These are phyloP conservation scores for Lagocephalus sceleratus DNA, from an alignment of 2,797 vertebrate genomes.

Conservation along the genomic window DNA sequence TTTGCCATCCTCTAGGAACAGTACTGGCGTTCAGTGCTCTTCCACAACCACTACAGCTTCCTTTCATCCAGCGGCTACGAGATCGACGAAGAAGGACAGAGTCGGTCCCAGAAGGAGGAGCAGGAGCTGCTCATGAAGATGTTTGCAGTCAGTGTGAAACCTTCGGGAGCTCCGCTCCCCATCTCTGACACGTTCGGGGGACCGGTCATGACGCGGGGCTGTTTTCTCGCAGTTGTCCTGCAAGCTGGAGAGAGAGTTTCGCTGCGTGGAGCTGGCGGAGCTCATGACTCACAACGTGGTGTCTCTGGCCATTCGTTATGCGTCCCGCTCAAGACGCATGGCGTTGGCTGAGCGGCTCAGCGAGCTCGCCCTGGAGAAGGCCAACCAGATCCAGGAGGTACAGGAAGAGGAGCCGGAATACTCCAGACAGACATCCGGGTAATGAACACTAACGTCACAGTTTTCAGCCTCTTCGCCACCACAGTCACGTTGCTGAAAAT, in stretches of 20 bases:
- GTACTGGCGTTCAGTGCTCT: conserved; percentile 88
- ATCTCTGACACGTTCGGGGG: background rate
- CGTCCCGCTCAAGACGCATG: conserved; percentile 86
- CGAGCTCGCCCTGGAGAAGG: conserved; percentile 85
- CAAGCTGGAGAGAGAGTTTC: conserved; percentile 91
- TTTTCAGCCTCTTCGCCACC: too few species aligned
- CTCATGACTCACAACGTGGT: conserved; percentile 88
- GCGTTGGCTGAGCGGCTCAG: conserved; percentile 87
- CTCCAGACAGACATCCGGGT: conserved; percentile 73
- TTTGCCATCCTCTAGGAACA: conserved; percentile 79
- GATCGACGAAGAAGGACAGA: conserved; percentile 79
- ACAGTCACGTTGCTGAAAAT: too few species aligned
- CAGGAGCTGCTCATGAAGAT: conserved; percentile 97
- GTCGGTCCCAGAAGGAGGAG: conserved; percentile 83
- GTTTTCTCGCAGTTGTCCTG: conserved; percentile 83
- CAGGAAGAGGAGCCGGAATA: conserved; percentile 69
- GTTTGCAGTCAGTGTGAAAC: conserved; percentile 86
- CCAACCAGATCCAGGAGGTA: conserved; percentile 68
- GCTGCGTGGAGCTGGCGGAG: conserved; percentile 89
- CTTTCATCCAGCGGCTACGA: conserved; percentile 88
- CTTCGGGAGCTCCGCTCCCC: background rate
- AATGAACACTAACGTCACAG: conserved; percentile 33
- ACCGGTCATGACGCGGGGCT: background rate
- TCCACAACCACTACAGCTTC: conserved; percentile 86
- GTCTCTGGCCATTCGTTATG: conserved; percentile 89